Conservation (phyloP, 2,888 invertebrate genomes). For the Euplagia quadripunctaria region DNA sequence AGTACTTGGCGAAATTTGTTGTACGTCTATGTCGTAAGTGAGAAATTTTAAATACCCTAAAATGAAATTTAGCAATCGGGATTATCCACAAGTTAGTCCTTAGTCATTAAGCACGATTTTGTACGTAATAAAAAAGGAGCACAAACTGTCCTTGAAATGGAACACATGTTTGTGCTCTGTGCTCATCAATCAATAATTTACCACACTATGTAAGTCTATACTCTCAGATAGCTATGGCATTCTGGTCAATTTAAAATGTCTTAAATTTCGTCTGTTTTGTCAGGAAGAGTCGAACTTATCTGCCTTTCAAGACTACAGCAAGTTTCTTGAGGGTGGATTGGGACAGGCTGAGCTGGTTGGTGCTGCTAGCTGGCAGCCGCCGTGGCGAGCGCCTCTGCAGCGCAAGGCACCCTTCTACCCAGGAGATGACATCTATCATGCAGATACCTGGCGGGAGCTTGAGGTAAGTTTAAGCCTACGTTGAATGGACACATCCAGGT, state of each 20-base stretch:
- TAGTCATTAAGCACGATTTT: no score
- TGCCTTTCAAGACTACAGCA: conserved; percentile 87
- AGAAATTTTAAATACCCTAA: no score
- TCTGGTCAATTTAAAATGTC: not conserved
- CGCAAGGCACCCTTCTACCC: conserved; percentile 88
- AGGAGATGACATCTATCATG: conserved; percentile 83
- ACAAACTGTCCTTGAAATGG: no score
- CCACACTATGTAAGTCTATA: no score
- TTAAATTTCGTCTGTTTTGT: not conserved
- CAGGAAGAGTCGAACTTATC: conserved; percentile 83
- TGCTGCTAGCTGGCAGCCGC: conserved; percentile 84
- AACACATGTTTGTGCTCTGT: no score
- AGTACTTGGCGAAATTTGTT: no score
- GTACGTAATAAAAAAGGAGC: no score
- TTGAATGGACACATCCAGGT: not conserved
- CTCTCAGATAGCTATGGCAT: not conserved
- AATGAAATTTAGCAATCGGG: no score
- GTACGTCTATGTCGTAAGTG: no score
- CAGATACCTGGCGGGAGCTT: conserved; percentile 84
- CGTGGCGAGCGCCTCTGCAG: conserved; percentile 87
- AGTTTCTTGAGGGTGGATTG: conserved; percentile 84
- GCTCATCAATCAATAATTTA: no score
- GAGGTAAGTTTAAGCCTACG: conserved; percentile 63
- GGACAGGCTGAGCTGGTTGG: conserved; percentile 87
- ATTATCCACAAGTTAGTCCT: no score